Base-by-base conservation (phyloP, 64 coral and sea anemone genomes). In the Astreopora myriophthalma region DNA sequence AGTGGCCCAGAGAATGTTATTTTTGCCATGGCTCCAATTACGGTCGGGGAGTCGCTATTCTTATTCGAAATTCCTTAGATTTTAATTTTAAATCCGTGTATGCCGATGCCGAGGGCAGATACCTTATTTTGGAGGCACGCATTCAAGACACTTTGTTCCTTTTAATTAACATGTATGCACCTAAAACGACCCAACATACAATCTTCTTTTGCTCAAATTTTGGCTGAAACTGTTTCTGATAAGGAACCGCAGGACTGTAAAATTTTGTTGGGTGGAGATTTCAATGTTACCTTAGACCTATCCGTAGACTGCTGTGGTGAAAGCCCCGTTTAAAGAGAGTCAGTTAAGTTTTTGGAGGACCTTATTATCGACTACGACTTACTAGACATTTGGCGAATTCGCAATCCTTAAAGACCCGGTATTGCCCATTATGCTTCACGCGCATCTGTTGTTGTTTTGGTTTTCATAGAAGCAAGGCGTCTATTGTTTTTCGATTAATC, bases 1-100 rank as follows among this genome's bases (percentile, higher is more conserved):
- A 86, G 42, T 92, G 83, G 71, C 52, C 20, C 55, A 80, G 90
- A 8, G 37, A 92, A 65, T 13, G 65, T 39, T 75, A 75, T 68
- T 92, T 76, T 24, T 58, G 80, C 5, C 90, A 92, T 34, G 90
- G 81, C 20, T 36, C 85, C 28, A 44, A 30, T 32, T 39, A 93
- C 26, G 80, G 84, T 32, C 34, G 80, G 69, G 92, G 92, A 5
- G 79, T 42, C 17, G 28, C 34, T 29, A 87, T 60, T 26, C 68
- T 81, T 36, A 6, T 87, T 23, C 42, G 29, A 14, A 44, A 70
- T 5, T 28, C 65, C 49, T 34, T 93, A 13, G 66, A 93, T 72
- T 87, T 87, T 11, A 46, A 87, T 19, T 29, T 57, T 16, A 66
- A 78, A 61, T 48, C 44, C 10, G 12, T 11, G 16, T 6, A 17